These are phyloP conservation scores for Platycercus adscitus DNA, from an alignment of 2,113 vertebrate species.

Conservation along the genomic window DNA sequence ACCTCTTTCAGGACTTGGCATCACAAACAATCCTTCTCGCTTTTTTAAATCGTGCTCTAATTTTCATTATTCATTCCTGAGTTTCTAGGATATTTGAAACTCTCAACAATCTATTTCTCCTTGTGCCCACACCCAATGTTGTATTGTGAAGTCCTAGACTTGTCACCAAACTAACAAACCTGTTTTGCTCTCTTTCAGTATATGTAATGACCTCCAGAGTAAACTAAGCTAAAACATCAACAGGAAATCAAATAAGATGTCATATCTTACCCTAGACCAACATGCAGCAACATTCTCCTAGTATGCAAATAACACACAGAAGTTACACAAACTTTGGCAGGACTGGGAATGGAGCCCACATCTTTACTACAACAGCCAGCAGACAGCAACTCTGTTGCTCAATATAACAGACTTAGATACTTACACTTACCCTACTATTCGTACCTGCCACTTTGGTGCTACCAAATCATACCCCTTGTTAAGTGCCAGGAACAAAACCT, in stretches of 20 bases:
- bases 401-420: not conserved
- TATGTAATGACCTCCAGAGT: not conserved
- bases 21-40: not conserved
- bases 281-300: not conserved
- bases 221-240: not conserved
- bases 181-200: not conserved
- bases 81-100: not conserved
- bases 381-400: not conserved
- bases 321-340: not conserved
- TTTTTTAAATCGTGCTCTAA: not conserved
- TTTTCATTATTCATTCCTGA: not conserved
- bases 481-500: not conserved
- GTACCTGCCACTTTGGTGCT: not conserved
- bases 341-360: not conserved
- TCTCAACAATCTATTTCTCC: not conserved
- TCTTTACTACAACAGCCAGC: not conserved
- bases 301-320: not conserved
- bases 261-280: not conserved
- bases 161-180: not conserved
- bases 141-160: not conserved
- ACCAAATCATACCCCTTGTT: fast-evolving
- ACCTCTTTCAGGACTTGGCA: not conserved
- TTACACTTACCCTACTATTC: not conserved
- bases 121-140: not conserved
- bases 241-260: not conserved